Evolutionary conservation across 2,888 invertebrate species (phyloP).

Genomic region (Cabera pusaria): DNA sequence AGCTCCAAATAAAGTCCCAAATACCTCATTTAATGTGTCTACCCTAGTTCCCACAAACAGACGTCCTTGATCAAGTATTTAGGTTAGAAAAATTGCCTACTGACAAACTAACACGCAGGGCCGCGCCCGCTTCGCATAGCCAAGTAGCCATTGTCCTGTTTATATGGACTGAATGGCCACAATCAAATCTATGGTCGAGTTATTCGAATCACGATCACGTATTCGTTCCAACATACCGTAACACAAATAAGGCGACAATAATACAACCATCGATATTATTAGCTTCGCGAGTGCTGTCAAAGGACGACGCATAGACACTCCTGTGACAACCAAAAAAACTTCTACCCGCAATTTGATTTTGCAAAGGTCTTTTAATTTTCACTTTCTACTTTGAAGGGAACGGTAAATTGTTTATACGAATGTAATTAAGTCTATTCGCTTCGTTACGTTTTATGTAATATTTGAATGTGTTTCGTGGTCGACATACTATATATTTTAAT

Average conservation of each 20-base stretch:
- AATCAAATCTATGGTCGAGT: slow-evolving; percentile 52
- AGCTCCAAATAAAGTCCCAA: slow-evolving; percentile 1
- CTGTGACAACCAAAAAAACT: slow-evolving; percentile 31
- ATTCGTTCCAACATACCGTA: slow-evolving; percentile 81
- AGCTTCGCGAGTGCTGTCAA: slow-evolving; percentile 55
- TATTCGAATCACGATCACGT: slow-evolving; percentile 73
- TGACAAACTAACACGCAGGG: slow-evolving; percentile 56
- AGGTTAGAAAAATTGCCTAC: slow-evolving; percentile 71
- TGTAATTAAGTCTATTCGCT: slow-evolving; percentile 50
- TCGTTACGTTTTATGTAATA: slow-evolving; percentile 70
- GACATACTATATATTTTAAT: slow-evolving; percentile 54
- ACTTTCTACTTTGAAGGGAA: slow-evolving; percentile 38
- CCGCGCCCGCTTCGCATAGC: slow-evolving; percentile 52
- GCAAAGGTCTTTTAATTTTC: slow-evolving; percentile 57
- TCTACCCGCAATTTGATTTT: slow-evolving; percentile 29
- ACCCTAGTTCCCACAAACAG: slow-evolving; percentile 55
- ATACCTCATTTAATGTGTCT: slow-evolving; percentile 11
- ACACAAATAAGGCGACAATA: slow-evolving; percentile 73
- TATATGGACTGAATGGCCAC: slow-evolving; percentile 47
- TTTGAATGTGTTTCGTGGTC: slow-evolving; percentile 52
- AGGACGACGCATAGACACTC: slow-evolving; percentile 55
- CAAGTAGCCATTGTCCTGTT: slow-evolving; percentile 66
- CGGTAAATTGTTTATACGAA: slow-evolving; percentile 14
- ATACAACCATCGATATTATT: slow-evolving; percentile 60
- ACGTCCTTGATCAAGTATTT: slow-evolving; percentile 73